A percentile compares a stretch with the other conserved stretches of the same genome.
phyloP scores from a whole-genome alignment of 2,113 vertebrate species.

The Oreocharis arfaki region DNA sequence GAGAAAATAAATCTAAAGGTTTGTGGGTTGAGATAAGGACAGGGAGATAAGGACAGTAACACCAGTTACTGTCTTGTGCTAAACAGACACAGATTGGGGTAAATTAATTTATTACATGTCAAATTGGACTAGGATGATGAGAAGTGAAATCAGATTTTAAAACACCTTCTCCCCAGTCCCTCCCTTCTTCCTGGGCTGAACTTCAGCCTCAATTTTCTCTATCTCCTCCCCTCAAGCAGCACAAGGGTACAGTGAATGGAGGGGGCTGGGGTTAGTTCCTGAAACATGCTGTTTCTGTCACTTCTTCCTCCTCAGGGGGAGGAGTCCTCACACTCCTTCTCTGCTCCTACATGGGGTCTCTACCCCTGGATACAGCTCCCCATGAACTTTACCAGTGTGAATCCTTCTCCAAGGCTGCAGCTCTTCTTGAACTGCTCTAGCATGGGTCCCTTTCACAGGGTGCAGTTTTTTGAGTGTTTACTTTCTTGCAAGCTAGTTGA shows the following conservation, averaged over 20 bases:
- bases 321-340: neutral
- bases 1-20: neutral
- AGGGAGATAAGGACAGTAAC: neutral
- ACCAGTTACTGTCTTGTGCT: neutral
- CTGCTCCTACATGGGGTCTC: neutral
- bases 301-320: neutral
- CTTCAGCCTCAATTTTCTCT: neutral
- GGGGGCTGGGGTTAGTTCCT: neutral
- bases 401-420: neutral
- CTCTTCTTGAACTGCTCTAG: neutral
- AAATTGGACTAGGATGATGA: neutral
- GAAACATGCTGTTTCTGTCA: neutral
- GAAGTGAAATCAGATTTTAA: neutral
- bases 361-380: neutral
- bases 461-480: neutral
- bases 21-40: neutral
- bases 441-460: neutral
- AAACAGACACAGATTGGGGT: neutral
- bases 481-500: neutral
- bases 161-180: rapidly evolving
- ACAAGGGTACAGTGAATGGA: neutral
- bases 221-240: neutral
- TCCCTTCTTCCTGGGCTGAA: neutral
- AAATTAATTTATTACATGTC: neutral
- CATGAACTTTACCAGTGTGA: neutral